These are phyloP conservation scores for Anarrhichthys ocellatus DNA, from an alignment of 2,113 vertebrate genomes.

Conservation along the genomic window DNA sequence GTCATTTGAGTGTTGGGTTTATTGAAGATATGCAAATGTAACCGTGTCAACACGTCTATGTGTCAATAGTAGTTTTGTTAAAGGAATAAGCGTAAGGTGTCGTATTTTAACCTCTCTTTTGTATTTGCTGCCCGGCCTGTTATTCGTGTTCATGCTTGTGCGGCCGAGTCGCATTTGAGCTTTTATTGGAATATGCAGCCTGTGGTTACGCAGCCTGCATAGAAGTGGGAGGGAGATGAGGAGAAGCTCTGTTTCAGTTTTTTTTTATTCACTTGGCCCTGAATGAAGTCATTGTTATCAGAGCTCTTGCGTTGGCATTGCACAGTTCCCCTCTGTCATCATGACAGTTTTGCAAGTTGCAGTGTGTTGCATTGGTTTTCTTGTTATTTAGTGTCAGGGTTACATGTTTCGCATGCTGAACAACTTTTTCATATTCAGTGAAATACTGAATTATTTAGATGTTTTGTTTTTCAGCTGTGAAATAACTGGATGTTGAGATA, in stretches of 20 bases:
- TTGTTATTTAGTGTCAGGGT: not conserved
- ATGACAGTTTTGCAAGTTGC: not conserved
- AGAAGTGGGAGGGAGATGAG: constrained; percentile 44
- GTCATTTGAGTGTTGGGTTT: not conserved
- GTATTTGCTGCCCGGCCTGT: not conserved
- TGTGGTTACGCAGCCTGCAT: constrained; percentile 51
- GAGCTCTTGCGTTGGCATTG: constrained; percentile 9
- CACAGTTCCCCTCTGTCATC: constrained; percentile 18
- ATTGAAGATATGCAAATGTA: constrained; percentile 38
- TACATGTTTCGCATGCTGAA: not conserved
- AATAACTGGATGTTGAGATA: not conserved
- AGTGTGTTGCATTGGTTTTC: not conserved
- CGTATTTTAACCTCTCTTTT: not conserved
- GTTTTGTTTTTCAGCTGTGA: not conserved
- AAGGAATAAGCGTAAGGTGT: constrained; percentile 1
- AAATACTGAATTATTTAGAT: not conserved
- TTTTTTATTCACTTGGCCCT: constrained; percentile 33
- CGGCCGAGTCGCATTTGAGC: constrained; percentile 10
- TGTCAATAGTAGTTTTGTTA: constrained; percentile 28
- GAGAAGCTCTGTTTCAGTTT: constrained; percentile 49
- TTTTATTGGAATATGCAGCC: constrained; percentile 60
- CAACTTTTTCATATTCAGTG: no score
- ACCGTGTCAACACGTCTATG: constrained; percentile 19
- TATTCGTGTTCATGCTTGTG: not conserved
- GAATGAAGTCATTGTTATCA: constrained; percentile 65